Evolutionary conservation across 2,888 invertebrate genomes (phyloP).

Genomic region (Drosophila leonis): DNA sequence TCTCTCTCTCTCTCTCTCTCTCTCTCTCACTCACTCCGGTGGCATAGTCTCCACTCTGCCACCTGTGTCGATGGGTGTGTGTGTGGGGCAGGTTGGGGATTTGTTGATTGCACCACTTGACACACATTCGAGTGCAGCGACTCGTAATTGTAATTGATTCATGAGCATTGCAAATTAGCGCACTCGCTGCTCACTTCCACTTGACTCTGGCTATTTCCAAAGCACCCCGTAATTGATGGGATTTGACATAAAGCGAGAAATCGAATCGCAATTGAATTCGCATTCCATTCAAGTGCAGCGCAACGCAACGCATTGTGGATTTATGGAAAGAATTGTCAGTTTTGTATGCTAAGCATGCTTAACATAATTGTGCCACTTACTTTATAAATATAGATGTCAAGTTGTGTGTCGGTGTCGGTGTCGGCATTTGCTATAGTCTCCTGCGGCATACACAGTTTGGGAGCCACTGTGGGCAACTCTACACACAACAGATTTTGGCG

Average conservation of each 20-base stretch:
- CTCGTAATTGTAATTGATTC: conserved; percentile 63
- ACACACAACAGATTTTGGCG: conserved; percentile 78
- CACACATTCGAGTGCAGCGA: conserved; percentile 58
- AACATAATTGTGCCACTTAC: conserved; percentile 12
- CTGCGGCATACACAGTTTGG: conserved; percentile 65
- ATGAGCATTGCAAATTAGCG: conserved; percentile 55
- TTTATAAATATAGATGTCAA: conserved; percentile 11
- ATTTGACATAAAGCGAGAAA: conserved; percentile 19
- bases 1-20: conserved; percentile 9
- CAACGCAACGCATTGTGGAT: conserved; percentile 2
- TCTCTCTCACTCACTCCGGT: conserved; percentile 13
- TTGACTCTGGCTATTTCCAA: conserved; percentile 19
- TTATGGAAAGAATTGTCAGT: conserved; percentile 8
- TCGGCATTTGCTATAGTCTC: conserved; percentile 9
- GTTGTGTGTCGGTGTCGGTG: not conserved
- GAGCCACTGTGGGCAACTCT: conserved; percentile 58
- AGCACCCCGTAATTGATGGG: conserved; percentile 39
- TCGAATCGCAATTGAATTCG: conserved; percentile 8
- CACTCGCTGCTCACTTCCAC: conserved; percentile 37
- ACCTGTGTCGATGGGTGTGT: conserved; percentile 41
- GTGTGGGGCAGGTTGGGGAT: conserved; percentile 37
- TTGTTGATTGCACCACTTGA: conserved; percentile 59
- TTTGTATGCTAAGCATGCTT: conserved; percentile 13
- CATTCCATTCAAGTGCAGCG: conserved; percentile 7
- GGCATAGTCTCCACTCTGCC: conserved; percentile 64